Percentiles rank a stretch among this genome's conserved stretches.
Evolutionary conservation across 2,113 vertebrate species (phyloP).

Genomic region (Aramus guarauna): DNA sequence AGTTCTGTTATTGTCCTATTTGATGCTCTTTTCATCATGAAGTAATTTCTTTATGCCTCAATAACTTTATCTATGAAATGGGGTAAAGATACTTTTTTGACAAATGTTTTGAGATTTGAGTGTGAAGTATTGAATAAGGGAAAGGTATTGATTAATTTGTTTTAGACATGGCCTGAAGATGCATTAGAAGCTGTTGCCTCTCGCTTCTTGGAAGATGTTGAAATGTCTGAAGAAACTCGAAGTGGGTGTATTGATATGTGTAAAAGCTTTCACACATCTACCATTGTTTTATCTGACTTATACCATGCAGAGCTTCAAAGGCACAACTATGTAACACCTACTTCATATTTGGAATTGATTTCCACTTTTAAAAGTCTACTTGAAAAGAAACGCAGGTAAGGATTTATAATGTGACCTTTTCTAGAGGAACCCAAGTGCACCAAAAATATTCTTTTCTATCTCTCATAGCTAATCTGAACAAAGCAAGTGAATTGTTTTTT

Average conservation of each 20-base stretch:
- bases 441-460: neutral
- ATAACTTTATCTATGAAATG: neutral
- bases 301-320: conserved; percentile 84
- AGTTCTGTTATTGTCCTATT: neutral
- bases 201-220: conserved; percentile 84
- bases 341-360: conserved; percentile 91
- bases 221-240: conserved; percentile 83
- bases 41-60: neutral
- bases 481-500: neutral
- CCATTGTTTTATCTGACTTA: conserved; percentile 77
- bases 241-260: conserved; percentile 88
- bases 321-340: conserved; percentile 91
- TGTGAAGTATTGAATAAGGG: neutral
- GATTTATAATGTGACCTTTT: neutral
- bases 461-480: neutral
- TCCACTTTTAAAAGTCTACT: conserved; percentile 88
- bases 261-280: conserved; percentile 88
- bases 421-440: neutral
- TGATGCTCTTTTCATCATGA: neutral
- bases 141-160: neutral
- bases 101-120: neutral
- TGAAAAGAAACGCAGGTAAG: conserved; percentile 83
- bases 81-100: neutral
- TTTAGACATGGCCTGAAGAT: conserved; percentile 89
- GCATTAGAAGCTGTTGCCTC: conserved; percentile 89